Percentiles rank a stretch among this genome's conserved stretches.
Conservation (phyloP, 92 coral and sea anemone genomes). For the Metridium senile region DNA sequence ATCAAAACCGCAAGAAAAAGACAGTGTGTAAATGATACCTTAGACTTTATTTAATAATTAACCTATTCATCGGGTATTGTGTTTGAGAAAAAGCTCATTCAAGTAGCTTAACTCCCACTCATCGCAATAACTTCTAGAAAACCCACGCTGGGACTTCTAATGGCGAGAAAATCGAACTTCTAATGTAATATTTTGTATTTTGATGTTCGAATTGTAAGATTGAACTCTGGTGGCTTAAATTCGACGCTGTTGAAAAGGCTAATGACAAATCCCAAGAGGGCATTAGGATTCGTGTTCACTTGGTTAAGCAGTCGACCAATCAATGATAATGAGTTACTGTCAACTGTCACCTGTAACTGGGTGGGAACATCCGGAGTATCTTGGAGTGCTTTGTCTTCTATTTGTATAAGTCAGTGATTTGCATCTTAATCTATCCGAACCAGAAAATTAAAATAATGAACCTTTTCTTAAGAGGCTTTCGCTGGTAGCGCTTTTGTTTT, state of each 20-base stretch:
- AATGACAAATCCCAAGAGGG: conserved; percentile 71
- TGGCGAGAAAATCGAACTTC: not conserved
- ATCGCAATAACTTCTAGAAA: not conserved
- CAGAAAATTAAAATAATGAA: conserved; percentile 72
- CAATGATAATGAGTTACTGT: conserved; percentile 68
- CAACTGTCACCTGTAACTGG: conserved; percentile 88
- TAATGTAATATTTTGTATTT: not conserved
- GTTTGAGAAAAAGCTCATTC: not conserved
- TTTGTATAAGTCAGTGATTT: conserved; percentile 79
- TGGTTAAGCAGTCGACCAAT: conserved; percentile 73
- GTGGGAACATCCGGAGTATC: conserved; percentile 94
- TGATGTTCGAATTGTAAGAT: not conserved
- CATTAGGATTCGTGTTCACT: conserved; percentile 74
- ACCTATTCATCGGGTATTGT: conserved; percentile 6
- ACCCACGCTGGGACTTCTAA: not conserved
- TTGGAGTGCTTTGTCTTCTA: conserved; percentile 81
- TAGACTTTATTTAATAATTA: conserved; percentile 16
- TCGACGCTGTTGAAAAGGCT: conserved; percentile 50
- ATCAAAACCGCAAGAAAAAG: not conserved
- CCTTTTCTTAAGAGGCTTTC: conserved; percentile 25
- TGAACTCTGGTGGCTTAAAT: conserved; percentile 23
- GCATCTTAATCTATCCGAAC: conserved; percentile 89
- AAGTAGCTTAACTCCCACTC: conserved; percentile 8
- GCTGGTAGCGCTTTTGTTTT: conserved; percentile 17
- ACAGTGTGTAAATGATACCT: conserved; percentile 9